Conservation (phyloP, 2,888 invertebrate species). For the Leptogaster cylindrica region DNA sequence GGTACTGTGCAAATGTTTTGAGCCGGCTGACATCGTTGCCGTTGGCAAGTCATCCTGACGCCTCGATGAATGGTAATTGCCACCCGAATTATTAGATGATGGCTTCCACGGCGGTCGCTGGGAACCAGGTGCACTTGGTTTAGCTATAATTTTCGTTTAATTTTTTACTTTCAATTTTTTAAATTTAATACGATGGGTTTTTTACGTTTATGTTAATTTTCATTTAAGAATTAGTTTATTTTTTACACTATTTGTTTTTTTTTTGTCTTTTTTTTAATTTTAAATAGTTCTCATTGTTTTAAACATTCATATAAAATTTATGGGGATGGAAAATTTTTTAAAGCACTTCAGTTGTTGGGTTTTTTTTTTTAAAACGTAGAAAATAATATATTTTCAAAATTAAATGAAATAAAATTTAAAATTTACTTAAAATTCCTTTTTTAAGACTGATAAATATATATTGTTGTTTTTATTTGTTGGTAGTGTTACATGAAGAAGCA, state of each 20-base stretch:
- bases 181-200: constrained; percentile 7
- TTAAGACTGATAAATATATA: background rate
- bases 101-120: constrained; percentile 48
- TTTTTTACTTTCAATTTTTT: constrained; percentile 21
- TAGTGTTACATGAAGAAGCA: background rate
- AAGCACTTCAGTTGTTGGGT: background rate
- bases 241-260: background rate
- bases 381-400: background rate
- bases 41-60: constrained; percentile 43
- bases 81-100: constrained; percentile 42
- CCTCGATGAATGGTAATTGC: constrained; percentile 45
- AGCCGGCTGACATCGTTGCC: background rate
- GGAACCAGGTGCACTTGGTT: constrained; percentile 43
- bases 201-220: constrained; percentile 8
- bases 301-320: background rate
- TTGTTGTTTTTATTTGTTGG: constrained; percentile 4
- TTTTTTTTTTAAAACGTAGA: background rate
- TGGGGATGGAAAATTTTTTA: background rate
- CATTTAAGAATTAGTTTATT: too few species aligned
- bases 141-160: constrained; percentile 37
- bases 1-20: constrained; percentile 44
- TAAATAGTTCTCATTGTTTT: background rate
- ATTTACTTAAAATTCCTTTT: background rate
- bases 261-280: background rate
- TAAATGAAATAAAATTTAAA: constrained; percentile 4